Conservation (phyloP, 2,888 invertebrate species). For the Tetranychus piercei region DNA sequence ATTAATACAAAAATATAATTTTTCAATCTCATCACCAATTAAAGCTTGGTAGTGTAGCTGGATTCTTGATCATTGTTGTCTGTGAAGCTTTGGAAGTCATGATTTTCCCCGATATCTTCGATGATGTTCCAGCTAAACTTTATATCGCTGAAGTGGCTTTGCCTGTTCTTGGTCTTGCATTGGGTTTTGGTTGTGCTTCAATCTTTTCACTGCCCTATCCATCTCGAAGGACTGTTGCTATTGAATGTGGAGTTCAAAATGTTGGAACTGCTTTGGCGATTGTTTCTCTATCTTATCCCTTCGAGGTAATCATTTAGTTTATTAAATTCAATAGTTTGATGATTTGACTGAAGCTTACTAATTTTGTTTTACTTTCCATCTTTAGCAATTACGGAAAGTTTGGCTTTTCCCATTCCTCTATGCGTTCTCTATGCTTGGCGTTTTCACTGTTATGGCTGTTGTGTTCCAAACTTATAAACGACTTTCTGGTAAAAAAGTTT, state of each 20-base stretch:
- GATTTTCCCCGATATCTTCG: slow-evolving; percentile 31
- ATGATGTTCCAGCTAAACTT: slow-evolving; percentile 28
- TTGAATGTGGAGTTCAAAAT: slow-evolving; percentile 32
- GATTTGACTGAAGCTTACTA: too few relatives aligned
- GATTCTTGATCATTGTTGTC: slow-evolving; percentile 29
- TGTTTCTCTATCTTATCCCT: slow-evolving; percentile 29
- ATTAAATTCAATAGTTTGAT: too few relatives aligned
- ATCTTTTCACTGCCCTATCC: slow-evolving; percentile 27
- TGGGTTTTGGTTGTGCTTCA: slow-evolving; percentile 29
- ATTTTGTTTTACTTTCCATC: background rate
- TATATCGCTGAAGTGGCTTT: slow-evolving; percentile 29
- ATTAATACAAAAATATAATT: background rate
- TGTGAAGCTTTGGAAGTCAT: slow-evolving; percentile 28
- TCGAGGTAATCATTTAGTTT: slow-evolving; percentile 23
- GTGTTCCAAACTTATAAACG: slow-evolving; percentile 21
- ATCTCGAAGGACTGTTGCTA: slow-evolving; percentile 30
- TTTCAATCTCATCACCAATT: background rate
- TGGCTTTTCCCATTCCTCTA: slow-evolving; percentile 28
- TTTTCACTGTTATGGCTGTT: slow-evolving; percentile 23
- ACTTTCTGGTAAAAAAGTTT: slow-evolving; percentile 9
- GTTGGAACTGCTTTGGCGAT: slow-evolving; percentile 31
- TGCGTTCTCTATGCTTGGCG: slow-evolving; percentile 27
- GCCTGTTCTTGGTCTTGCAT: slow-evolving; percentile 28
- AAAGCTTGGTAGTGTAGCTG: slow-evolving; percentile 30
- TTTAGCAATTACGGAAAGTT: slow-evolving; percentile 26